Conservation (phyloP, 2,113 vertebrate genomes). For the Martes martes region DNA sequence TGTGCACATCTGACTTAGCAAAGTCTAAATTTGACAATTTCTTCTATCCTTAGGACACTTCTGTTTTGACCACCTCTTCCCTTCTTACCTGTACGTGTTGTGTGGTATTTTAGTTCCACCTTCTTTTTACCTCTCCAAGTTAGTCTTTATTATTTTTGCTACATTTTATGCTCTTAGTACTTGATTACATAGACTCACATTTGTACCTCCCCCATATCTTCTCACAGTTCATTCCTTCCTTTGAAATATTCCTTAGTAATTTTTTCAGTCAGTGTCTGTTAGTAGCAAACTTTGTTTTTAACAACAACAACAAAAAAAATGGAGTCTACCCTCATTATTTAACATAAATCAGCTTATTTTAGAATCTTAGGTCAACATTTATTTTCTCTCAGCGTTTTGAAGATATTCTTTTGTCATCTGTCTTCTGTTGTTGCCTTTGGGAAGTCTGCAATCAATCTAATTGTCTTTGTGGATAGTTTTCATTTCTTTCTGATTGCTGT, state of each 20-base stretch:
- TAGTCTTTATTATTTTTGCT: not conserved
- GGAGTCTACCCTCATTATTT: not conserved
- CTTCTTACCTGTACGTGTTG: not conserved
- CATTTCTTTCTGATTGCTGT: not conserved
- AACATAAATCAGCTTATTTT: not conserved
- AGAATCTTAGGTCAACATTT: constrained; percentile 2
- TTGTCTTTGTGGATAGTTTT: constrained; percentile 28
- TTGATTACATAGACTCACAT: not conserved
- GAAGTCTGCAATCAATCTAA: not conserved
- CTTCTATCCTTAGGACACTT: constrained; percentile 8
- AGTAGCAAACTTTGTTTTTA: not conserved
- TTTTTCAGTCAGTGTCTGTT: not conserved
- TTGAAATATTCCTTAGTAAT: not conserved
- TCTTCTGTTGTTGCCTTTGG: constrained; percentile 4
- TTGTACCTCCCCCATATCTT: not conserved
- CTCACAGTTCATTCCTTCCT: not conserved
- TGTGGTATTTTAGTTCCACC: not conserved
- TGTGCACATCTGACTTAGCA: constrained; percentile 23
- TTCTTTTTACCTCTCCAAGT: not conserved
- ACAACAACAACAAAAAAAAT: not conserved
- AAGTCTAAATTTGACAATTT: not conserved
- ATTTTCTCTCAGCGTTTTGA: constrained; percentile 31
- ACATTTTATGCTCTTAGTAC: not conserved
- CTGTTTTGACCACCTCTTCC: not conserved
- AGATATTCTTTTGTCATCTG: not conserved